These are phyloP conservation scores for Shargacucullia verbasci DNA, from an alignment of 2,888 invertebrate species.

Conservation along the genomic window DNA sequence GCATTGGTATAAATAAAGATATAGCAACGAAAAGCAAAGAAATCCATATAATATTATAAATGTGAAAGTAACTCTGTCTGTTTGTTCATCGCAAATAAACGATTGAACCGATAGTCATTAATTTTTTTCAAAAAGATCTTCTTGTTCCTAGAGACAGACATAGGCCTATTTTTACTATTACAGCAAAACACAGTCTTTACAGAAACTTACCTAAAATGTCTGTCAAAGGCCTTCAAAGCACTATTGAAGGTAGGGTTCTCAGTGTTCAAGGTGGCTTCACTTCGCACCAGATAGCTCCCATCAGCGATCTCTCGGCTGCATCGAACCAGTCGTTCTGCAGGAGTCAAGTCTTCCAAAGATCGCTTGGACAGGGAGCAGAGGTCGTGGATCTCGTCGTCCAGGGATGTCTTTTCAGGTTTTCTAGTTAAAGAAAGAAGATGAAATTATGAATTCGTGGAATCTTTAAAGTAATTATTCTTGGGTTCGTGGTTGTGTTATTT, in stretches of 20 bases:
- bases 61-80: no score
- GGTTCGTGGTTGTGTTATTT: no score
- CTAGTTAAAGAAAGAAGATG: slow-evolving; percentile 53
- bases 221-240: slow-evolving; percentile 78
- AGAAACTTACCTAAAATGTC: slow-evolving; percentile 73
- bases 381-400: slow-evolving; percentile 77
- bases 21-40: no score
- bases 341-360: slow-evolving; percentile 68
- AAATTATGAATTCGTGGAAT: neutral
- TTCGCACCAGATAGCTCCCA: slow-evolving; percentile 75
- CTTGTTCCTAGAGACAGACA: no score
- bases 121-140: no score
- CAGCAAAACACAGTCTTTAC: no score
- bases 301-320: slow-evolving; percentile 75
- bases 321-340: slow-evolving; percentile 76
- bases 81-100: no score
- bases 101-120: no score
- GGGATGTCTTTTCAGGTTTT: slow-evolving; percentile 75
- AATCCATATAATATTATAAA: no score
- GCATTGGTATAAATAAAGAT: no score
- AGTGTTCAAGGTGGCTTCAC: slow-evolving; percentile 75
- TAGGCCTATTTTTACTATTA: no score
- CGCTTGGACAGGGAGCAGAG: slow-evolving; percentile 76
- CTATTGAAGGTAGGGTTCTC: slow-evolving; percentile 74
- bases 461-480: no score